Percentiles rank a stretch among this genome's conserved stretches.
Evolutionary conservation across 1,140 invertebrate species (phyloP).

Genomic region (Atopsyche davidsoni): DNA sequence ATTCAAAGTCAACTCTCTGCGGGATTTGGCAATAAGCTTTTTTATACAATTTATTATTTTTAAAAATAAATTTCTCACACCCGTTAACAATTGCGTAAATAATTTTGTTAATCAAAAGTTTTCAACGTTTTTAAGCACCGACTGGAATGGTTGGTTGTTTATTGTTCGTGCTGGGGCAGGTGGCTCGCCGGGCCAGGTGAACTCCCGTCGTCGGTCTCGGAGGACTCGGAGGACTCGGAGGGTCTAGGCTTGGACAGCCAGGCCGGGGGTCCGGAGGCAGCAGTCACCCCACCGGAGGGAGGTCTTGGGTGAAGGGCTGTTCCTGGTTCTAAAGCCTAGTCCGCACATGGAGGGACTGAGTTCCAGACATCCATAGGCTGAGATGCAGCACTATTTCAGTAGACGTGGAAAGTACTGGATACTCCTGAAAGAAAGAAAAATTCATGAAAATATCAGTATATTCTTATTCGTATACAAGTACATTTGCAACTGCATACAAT

Average conservation of each 20-base stretch:
- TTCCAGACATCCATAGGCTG: conserved; percentile 34
- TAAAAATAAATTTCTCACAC: background rate
- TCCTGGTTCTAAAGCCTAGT: conserved; percentile 88
- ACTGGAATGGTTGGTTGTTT: background rate
- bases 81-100: background rate
- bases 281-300: conserved; percentile 91
- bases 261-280: conserved; percentile 47
- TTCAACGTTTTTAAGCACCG: background rate
- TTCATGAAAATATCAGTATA: background rate
- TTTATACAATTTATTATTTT: background rate
- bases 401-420: background rate
- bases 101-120: background rate
- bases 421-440: conserved; percentile 11
- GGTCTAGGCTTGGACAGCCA: background rate
- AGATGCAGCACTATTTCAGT: background rate
- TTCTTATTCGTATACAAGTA: too few species aligned
- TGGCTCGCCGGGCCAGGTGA: too few species aligned
- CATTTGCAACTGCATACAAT: too few species aligned
- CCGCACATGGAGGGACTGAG: conserved; percentile 75
- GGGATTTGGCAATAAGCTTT: background rate
- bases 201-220: background rate
- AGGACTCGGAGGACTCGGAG: background rate
- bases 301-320: conserved; percentile 92
- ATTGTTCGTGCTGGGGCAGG: background rate
- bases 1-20: background rate